Conservation (phyloP, 2,797 vertebrate genomes). For the Rhynchonycteris naso region DNA sequence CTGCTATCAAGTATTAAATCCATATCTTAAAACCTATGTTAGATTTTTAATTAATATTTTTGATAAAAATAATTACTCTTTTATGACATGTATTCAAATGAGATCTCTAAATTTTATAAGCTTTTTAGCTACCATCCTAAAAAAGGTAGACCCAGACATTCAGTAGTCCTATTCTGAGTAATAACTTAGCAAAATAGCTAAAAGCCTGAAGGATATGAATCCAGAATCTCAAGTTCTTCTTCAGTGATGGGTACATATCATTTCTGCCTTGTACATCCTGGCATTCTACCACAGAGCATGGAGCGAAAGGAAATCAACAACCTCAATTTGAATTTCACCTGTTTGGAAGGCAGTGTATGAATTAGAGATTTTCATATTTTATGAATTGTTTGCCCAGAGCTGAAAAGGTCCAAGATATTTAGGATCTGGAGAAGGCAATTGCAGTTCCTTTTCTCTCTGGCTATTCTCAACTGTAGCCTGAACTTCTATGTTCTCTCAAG, state of each 20-base stretch:
- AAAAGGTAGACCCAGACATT: background rate
- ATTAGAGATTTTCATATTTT: background rate
- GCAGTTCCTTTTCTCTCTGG: background rate
- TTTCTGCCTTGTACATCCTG: background rate
- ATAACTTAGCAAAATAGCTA: background rate
- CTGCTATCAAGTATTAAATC: background rate
- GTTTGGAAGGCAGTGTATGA: background rate
- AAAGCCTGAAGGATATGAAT: background rate
- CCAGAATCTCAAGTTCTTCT: background rate
- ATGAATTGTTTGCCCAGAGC: background rate
- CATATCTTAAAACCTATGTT: background rate
- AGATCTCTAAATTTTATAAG: background rate
- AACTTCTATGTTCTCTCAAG: background rate
- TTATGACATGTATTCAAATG: background rate
- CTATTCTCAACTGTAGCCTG: background rate
- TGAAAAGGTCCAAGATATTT: background rate
- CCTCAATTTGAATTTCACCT: background rate
- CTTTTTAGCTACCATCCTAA: background rate
- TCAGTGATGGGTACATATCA: background rate
- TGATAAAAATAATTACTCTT: background rate
- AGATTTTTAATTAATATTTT: constrained; percentile 6
- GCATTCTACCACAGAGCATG: background rate
- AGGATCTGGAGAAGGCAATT: background rate
- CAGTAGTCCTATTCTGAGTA: background rate
- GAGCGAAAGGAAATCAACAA: background rate